Conservation (phyloP, 1,140 invertebrate species). For the Portunus trituberculatus region DNA sequence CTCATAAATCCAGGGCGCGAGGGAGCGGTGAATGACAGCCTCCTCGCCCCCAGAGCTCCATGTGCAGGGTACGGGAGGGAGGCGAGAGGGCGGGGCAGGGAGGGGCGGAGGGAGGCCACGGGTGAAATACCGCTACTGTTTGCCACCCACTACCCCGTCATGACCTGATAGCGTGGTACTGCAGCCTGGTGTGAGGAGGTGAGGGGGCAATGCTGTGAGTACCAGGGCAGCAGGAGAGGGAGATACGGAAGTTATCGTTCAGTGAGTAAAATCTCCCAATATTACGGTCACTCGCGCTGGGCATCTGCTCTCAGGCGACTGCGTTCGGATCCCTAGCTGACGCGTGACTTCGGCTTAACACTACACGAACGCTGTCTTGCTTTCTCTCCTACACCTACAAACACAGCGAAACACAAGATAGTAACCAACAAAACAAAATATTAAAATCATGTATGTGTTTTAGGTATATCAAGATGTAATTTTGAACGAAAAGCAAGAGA, state of each 20-base stretch:
- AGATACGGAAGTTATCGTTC: neutral
- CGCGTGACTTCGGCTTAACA: neutral
- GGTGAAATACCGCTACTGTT: slow-evolving; percentile 58
- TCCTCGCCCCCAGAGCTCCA: slow-evolving; percentile 60
- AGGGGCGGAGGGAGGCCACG: neutral
- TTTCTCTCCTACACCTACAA: too few relatives aligned
- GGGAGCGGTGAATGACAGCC: slow-evolving; percentile 63
- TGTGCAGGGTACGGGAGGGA: slow-evolving; percentile 69
- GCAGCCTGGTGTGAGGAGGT: neutral
- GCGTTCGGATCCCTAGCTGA: neutral
- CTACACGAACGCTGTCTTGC: too few relatives aligned
- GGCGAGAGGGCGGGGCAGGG: neutral
- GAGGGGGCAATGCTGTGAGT: neutral
- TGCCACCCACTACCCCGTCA: neutral
- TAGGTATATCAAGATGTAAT: neutral
- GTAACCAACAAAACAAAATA: too few relatives aligned
- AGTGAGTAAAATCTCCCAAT: slow-evolving; percentile 49
- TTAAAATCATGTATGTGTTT: too few relatives aligned
- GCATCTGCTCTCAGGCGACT: slow-evolving; percentile 64
- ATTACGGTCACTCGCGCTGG: slow-evolving; percentile 68
- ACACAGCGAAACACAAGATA: too few relatives aligned
- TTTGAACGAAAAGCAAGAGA: neutral
- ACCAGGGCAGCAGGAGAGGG: too few relatives aligned
- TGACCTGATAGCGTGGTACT: neutral
- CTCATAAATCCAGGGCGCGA: slow-evolving; percentile 40